Evolutionary conservation across 2,113 vertebrate species (phyloP).

Genomic region (Azemiops feae): DNA sequence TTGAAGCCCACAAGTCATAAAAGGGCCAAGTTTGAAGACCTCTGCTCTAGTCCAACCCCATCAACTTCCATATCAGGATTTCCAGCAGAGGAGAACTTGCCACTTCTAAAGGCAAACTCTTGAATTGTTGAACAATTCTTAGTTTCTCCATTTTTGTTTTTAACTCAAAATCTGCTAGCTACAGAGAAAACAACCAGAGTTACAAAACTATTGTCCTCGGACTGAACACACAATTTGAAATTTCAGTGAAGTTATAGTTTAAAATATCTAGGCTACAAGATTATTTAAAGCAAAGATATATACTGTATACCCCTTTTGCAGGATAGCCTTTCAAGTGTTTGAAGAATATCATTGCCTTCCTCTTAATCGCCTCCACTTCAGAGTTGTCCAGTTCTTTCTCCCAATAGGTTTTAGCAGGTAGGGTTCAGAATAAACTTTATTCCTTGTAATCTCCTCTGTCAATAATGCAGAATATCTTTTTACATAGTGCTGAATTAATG

Average conservation of each 20-base stretch:
- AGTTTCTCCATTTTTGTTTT: neutral
- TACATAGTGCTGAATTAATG: neutral
- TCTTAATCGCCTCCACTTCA: neutral
- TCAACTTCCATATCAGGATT: neutral
- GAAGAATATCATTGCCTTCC: neutral
- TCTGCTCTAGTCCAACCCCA: neutral
- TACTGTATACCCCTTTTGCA: neutral
- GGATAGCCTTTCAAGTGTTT: neutral
- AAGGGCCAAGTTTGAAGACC: neutral
- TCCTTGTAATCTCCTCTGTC: neutral
- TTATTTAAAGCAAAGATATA: neutral
- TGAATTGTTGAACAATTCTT: neutral
- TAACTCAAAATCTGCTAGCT: neutral
- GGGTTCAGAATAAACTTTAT: neutral
- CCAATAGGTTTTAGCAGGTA: neutral
- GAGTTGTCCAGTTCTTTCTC: neutral
- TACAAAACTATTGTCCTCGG: neutral
- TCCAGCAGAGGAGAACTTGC: neutral
- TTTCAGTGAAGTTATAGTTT: neutral
- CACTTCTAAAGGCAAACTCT: neutral
- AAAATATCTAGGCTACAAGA: neutral
- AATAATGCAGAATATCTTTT: neutral
- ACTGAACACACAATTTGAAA: neutral
- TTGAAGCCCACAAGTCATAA: too few relatives aligned
- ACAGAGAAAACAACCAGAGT: neutral